Conservation (phyloP, 2,113 vertebrate species). For the Mus spicilegus region DNA sequence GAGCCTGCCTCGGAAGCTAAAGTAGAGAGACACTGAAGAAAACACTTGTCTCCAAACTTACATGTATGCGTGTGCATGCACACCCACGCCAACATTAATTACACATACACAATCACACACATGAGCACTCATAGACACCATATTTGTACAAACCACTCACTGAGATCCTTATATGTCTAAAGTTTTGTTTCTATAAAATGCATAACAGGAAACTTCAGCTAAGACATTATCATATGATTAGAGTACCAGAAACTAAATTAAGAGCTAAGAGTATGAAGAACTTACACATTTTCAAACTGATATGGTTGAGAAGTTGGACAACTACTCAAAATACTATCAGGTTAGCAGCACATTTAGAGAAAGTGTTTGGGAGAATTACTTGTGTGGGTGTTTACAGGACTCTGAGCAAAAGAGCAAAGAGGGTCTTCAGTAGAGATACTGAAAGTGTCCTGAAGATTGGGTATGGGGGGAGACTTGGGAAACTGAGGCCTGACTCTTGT, state of each 20-base stretch:
- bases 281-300: background rate
- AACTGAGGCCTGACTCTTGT: background rate
- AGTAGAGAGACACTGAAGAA: background rate
- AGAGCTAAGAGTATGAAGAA: background rate
- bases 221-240: background rate
- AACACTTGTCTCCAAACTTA: background rate
- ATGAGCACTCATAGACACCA: background rate
- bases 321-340: background rate
- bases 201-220: background rate
- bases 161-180: background rate
- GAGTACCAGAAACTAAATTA: background rate
- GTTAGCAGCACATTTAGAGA: background rate
- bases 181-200: background rate
- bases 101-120: background rate
- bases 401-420: background rate
- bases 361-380: background rate
- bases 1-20: background rate
- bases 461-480: background rate
- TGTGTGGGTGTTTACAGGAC: background rate
- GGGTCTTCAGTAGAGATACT: background rate
- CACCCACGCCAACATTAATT: background rate
- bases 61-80: background rate
- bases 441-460: background rate
- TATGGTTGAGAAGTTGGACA: background rate
- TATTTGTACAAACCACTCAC: background rate